phyloP scores from a whole-genome alignment of 2,113 vertebrate genomes.

The Martes martes region DNA sequence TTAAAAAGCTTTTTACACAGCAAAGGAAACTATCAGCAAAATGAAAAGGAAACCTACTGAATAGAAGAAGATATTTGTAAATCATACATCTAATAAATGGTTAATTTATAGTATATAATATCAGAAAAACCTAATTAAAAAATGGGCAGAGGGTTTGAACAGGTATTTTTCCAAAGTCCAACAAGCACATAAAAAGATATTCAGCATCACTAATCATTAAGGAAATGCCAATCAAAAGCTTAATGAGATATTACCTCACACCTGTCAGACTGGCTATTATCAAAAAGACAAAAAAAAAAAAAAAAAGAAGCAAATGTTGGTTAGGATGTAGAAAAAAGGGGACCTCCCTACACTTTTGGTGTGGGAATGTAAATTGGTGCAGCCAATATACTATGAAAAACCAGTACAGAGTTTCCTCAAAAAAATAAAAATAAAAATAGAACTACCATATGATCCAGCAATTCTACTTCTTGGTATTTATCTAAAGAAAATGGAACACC shows the following conservation, averaged over 20 bases:
- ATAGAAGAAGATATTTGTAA: background rate
- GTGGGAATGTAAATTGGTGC: background rate
- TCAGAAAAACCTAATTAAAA: background rate
- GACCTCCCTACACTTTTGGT: background rate
- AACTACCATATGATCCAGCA: background rate
- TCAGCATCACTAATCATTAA: background rate
- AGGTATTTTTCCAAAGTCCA: background rate
- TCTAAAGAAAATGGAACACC: background rate
- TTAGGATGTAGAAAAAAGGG: background rate
- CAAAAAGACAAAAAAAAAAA: background rate
- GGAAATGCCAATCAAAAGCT: background rate
- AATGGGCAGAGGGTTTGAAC: background rate
- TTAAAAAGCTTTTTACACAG: background rate
- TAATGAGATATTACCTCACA: background rate
- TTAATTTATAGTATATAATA: background rate
- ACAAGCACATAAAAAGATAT: background rate
- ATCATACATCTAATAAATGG: background rate
- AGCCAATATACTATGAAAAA: background rate
- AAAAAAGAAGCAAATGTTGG: background rate
- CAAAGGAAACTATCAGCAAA: background rate
- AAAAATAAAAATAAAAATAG: background rate
- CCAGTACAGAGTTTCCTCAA: background rate
- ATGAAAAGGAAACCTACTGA: background rate
- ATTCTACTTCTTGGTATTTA: background rate
- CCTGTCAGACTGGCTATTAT: background rate